Evolutionary conservation across 2,113 vertebrate genomes (phyloP).

Genomic region (Laticauda colubrina): DNA sequence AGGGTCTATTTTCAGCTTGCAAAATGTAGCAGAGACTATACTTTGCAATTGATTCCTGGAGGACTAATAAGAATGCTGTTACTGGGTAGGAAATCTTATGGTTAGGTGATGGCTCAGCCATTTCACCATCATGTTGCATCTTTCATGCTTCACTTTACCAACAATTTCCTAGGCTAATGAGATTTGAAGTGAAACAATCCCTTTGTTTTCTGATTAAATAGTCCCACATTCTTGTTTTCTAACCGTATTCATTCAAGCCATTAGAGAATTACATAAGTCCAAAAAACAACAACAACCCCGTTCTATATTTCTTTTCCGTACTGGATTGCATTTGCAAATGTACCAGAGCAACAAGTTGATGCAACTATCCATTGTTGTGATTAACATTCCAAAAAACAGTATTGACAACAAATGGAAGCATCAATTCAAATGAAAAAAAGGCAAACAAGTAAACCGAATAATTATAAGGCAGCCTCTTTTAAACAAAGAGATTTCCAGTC

Average conservation of each 20-base stretch:
- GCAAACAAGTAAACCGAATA: background rate
- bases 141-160: slow-evolving; percentile 3
- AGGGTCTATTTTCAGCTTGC: background rate
- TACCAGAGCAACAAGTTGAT: background rate
- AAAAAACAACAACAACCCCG: background rate
- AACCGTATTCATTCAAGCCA: background rate
- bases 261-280: slow-evolving; percentile 4
- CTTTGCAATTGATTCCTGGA: background rate
- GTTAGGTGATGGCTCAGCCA: background rate
- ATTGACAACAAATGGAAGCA: background rate
- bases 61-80: background rate
- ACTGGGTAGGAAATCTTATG: too few species aligned
- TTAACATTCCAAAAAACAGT: slow-evolving; percentile 12
- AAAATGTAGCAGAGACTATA: background rate
- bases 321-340: slow-evolving; percentile 1
- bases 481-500: background rate
- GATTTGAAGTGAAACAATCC: slow-evolving; percentile 16
- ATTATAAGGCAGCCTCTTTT: slow-evolving; percentile 10
- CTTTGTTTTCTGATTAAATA: slow-evolving; percentile 15
- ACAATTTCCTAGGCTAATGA: slow-evolving; percentile 20
- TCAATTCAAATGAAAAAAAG: background rate
- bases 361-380: background rate
- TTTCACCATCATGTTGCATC: background rate
- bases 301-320: background rate
- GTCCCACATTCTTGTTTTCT: background rate